Evolutionary conservation across 1,140 invertebrate species (phyloP).

Genomic region (Drosophila nigromelanica): DNA sequence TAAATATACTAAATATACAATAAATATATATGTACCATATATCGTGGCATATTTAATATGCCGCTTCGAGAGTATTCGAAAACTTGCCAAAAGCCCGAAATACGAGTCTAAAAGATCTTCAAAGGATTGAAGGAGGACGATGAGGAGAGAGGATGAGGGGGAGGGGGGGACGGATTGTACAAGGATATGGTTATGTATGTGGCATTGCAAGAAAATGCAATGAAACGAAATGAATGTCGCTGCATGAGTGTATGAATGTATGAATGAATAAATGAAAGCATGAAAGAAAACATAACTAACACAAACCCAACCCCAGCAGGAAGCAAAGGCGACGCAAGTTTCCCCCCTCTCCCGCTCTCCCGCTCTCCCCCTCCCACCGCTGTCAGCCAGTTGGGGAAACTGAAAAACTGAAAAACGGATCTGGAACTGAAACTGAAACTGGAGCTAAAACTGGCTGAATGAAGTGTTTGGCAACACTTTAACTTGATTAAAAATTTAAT

Average conservation of each 20-base stretch:
- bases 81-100: conserved; percentile 41
- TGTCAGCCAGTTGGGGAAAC: neutral
- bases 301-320: conserved; percentile 31
- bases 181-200: conserved; percentile 53
- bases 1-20: no score
- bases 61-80: conserved; percentile 5
- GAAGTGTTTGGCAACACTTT: conserved; percentile 81
- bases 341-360: neutral
- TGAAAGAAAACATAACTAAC: conserved; percentile 78
- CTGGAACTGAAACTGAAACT: neutral
- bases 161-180: conserved; percentile 15
- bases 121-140: conserved; percentile 10
- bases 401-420: neutral
- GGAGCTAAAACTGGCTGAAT: conserved; percentile 42
- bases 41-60: no score
- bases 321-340: conserved; percentile 33
- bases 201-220: conserved; percentile 66
- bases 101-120: conserved; percentile 32
- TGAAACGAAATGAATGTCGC: conserved; percentile 80
- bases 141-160: conserved; percentile 4
- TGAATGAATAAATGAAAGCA: conserved; percentile 70
- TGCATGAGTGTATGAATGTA: conserved; percentile 52
- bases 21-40: no score
- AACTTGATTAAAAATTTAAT: conserved; percentile 82
- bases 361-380: neutral